phyloP scores from a whole-genome alignment of 92 coral and sea anemone genomes.

The Isaurus tuberculatus region DNA sequence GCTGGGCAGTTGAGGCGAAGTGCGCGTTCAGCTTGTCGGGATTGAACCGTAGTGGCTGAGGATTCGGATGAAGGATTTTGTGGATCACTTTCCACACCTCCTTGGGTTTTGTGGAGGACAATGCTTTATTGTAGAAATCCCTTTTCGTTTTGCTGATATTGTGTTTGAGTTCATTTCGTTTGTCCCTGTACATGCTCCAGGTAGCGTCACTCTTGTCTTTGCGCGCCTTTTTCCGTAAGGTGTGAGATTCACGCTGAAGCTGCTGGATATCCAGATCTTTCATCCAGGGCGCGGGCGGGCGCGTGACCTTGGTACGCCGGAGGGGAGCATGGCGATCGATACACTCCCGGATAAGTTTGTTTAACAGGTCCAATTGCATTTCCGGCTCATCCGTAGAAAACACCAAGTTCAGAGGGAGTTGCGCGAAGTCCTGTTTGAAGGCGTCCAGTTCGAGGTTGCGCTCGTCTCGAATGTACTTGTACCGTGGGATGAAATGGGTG shows the following conservation, averaged over 20 bases:
- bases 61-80: background rate
- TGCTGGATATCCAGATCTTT: constrained; percentile 46
- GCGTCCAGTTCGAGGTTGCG: background rate
- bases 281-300: constrained; percentile 78
- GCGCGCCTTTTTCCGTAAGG: constrained; percentile 28
- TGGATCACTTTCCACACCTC: background rate
- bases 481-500: constrained; percentile 31
- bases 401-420: constrained; percentile 36
- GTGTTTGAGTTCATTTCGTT: constrained; percentile 54
- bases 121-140: constrained; percentile 23
- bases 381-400: constrained; percentile 55
- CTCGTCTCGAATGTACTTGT: constrained; percentile 47
- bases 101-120: background rate
- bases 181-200: constrained; percentile 57
- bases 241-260: constrained; percentile 53
- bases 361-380: constrained; percentile 36
- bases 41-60: background rate
- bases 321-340: constrained; percentile 66
- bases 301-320: constrained; percentile 61
- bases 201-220: constrained; percentile 2
- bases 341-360: constrained; percentile 52
- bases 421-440: constrained; percentile 30
- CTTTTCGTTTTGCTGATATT: constrained; percentile 49
- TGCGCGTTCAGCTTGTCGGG: background rate
- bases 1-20: background rate